Conservation (phyloP, 2,113 vertebrate genomes). For the Serilophus lunatus region DNA sequence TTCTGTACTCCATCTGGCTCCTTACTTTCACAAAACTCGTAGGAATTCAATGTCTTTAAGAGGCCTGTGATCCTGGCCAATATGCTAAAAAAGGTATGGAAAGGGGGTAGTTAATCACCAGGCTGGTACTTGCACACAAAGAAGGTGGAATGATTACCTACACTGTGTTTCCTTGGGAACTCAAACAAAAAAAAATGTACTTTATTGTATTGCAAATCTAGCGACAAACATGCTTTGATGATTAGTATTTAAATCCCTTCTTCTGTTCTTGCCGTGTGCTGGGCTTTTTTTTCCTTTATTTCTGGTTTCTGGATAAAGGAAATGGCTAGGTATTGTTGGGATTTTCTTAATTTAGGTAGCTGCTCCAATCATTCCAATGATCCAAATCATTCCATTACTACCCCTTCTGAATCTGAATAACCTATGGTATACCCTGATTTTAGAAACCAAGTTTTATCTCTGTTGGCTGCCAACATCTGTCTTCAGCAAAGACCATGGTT, state of each 20-base stretch:
- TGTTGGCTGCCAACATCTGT: background rate
- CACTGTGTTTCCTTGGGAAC: background rate
- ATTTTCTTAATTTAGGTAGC: background rate
- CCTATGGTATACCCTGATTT: slow-evolving; percentile 8
- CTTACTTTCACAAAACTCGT: background rate
- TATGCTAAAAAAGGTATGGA: background rate
- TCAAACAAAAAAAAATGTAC: background rate
- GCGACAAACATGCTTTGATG: background rate
- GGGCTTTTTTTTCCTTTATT: background rate
- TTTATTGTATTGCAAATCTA: background rate
- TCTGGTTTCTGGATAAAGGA: background rate
- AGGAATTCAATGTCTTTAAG: background rate
- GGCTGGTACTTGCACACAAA: background rate
- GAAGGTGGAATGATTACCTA: background rate
- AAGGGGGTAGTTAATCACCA: background rate
- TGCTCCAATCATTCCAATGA: background rate
- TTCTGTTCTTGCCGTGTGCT: background rate
- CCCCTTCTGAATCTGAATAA: background rate
- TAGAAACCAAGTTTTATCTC: background rate
- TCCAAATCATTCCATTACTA: background rate
- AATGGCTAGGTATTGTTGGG: background rate
- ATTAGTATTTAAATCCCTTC: background rate
- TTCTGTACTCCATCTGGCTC: background rate
- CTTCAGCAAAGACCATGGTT: background rate
- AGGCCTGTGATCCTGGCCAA: background rate